Evolutionary conservation across 2,888 invertebrate genomes (phyloP), one percentile per base, ranked within the genome.

Genomic region (Dynastes grantii): DNA sequence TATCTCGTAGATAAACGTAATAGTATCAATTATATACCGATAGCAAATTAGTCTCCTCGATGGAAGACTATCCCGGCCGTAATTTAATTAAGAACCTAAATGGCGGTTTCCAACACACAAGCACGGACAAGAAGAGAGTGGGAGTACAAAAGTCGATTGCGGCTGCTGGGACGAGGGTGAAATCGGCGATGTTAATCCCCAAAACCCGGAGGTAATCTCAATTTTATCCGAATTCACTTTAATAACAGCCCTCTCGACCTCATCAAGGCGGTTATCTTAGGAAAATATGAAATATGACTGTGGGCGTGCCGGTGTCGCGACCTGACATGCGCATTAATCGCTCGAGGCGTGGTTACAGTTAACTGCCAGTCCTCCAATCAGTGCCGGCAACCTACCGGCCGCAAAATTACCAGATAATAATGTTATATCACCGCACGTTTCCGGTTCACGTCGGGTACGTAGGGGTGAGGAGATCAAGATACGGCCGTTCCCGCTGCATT

Each of bases 381-480:
- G 83, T 85, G 85, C 82, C 80, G 83, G 84, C 83, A 85, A 84
- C 85, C 85, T 51, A 85, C 84, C 84, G 85, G 84, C 84, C 85
- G 81, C 84, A 84, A 83, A 85, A 84, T 83, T 84, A 82, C 83
- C 82, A 76, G 84, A 85, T 86, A 86, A 86, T 86, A 85, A 85
- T 85, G 85, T 85, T 84, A 85, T 73, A 73, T 73, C 73, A 73
- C 73, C 73, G 73, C 73, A 73, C 58, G 73, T 58, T 73, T 73
- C 73, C 73, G 55, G 73, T 73, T 73, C 58, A 73, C 73, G 73
- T 58, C 40, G 73, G 73, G 40, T 11, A 70, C 22, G 55, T 22
- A 58, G 58, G 58, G 73, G 22, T 40, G 73, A 55, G 58, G 73
- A 58, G 73, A 73, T 55, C 58, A 73, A 73, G 58, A 73, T 73